phyloP scores from a whole-genome alignment of 2,888 invertebrate species.

The Mythimna pallens region DNA sequence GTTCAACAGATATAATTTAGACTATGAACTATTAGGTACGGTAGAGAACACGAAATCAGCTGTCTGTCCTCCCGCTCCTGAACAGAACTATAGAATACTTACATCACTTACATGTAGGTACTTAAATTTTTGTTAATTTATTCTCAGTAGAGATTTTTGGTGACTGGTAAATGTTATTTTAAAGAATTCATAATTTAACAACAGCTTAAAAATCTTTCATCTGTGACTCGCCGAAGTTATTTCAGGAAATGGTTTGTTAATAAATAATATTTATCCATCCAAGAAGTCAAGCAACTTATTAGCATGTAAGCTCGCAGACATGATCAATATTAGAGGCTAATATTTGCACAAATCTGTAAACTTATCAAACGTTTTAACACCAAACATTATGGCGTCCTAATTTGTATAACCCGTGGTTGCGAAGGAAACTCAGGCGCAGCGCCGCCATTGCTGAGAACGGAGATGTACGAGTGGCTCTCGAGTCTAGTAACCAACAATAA shows the following conservation, averaged over 20 bases:
- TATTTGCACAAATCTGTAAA: slow-evolving; percentile 86
- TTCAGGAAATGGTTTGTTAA: slow-evolving; percentile 72
- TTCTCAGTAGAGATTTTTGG: not conserved
- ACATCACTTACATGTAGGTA: no score
- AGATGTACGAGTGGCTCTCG: slow-evolving; percentile 19
- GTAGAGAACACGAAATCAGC: not conserved
- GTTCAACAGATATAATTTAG: not conserved
- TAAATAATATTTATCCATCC: slow-evolving; percentile 69
- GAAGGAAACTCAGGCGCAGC: slow-evolving; percentile 47
- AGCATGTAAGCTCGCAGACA: slow-evolving; percentile 81
- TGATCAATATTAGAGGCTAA: slow-evolving; percentile 82
- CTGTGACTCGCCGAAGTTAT: slow-evolving; percentile 37
- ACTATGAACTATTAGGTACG: not conserved
- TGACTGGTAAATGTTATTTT: slow-evolving; percentile 20
- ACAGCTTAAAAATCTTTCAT: slow-evolving; percentile 34
- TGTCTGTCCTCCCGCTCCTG: not conserved
- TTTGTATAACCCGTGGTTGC: slow-evolving; percentile 72
- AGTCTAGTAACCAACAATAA: slow-evolving; percentile 10
- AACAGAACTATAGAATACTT: not conserved
- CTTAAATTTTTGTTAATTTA: not conserved
- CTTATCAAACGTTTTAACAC: slow-evolving; percentile 86
- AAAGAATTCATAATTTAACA: slow-evolving; percentile 9
- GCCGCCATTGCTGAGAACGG: slow-evolving; percentile 35
- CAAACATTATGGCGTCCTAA: slow-evolving; percentile 81
- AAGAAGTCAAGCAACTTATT: slow-evolving; percentile 78